Base-by-base conservation (phyloP, 2,888 invertebrate genomes). In the Chloroclysta siterata region DNA sequence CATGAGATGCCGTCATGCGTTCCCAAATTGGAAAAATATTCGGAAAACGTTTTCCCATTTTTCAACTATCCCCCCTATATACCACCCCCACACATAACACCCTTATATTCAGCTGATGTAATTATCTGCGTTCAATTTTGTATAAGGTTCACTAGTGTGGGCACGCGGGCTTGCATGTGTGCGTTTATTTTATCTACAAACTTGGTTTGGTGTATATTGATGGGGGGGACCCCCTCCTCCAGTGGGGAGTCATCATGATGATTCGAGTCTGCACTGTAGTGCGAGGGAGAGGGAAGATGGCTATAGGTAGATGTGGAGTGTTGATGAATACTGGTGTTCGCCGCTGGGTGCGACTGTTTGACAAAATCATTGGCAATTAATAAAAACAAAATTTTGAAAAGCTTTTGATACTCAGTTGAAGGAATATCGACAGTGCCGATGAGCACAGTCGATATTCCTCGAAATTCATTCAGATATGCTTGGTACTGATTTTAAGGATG, bases 61-160 rank as follows among this genome's bases (percentile, higher is more conserved):
- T 78, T 77, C 72, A 58, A 65, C 56, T 69, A 72, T 66, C 72
- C 70, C 22, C 72, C 75, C 55, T 57, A 67, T 63, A 64, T 73
- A 72, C 74, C 71, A 17, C 60, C 41, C n/a, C 55, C 33, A 46
- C 60, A 58, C 53, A 63, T 64, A 66, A 53, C 53, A 56, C 64
- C 68, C 69, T 69, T 78, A 81, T 80, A 82, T 79, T 78, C 77
- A 72, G 77, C 82, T 86, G 88, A 89, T 88, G 88, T 89, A 91
- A 92, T 90, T 90, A 92, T 83, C 80, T 82, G 76, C 71, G 77
- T 78, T 82, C 83, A 85, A 90, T 89, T 90, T 89, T 88, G 88
- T 88, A 87, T 87, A 88, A 88, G 83, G 79, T 76, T 48, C 28
- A 7, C n/a, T 53, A 29, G 62, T 57, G 63, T 57, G 57, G 8